A percentile compares a stretch with the other conserved stretches of the same genome.
Evolutionary conservation across 1,140 invertebrate genomes (phyloP).

Genomic region (Drosophila ogumai): DNA sequence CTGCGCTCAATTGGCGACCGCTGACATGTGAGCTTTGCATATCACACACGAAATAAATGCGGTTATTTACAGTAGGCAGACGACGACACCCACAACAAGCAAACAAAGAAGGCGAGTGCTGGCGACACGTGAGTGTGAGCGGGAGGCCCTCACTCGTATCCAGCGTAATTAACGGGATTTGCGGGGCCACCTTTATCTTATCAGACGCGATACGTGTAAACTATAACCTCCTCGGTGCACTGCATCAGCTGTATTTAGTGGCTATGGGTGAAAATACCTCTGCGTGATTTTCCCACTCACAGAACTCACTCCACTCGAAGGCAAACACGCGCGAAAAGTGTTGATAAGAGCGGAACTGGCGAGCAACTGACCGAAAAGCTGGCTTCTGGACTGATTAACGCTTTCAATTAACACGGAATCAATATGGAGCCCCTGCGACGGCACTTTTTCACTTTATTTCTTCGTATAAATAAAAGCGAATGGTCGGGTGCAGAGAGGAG

Average conservation of each 20-base stretch:
- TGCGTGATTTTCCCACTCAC: slow-evolving; percentile 11
- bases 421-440: slow-evolving; percentile 53
- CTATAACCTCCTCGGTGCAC: slow-evolving; percentile 21
- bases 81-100: slow-evolving; percentile 10
- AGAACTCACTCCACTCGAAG: slow-evolving; percentile 42
- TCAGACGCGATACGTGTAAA: slow-evolving; percentile 17
- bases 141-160: background rate
- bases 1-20: slow-evolving; percentile 45
- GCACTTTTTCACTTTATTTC: slow-evolving; percentile 15
- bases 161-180: slow-evolving; percentile 29
- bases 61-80: slow-evolving; percentile 41
- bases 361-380: slow-evolving; percentile 26
- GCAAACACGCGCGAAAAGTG: slow-evolving; percentile 61
- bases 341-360: slow-evolving; percentile 35
- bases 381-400: slow-evolving; percentile 70
- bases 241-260: slow-evolving; percentile 28
- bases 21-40: slow-evolving; percentile 53
- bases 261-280: background rate
- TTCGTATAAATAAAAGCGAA: slow-evolving; percentile 75
- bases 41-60: slow-evolving; percentile 20
- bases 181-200: slow-evolving; percentile 48
- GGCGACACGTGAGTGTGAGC: slow-evolving; percentile 49
- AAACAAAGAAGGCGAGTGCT: slow-evolving; percentile 14
- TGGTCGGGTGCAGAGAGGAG: slow-evolving; percentile 50
- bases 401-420: slow-evolving; percentile 72